Evolutionary conservation across 2,113 vertebrate genomes (phyloP).

Genomic region (Etheostoma cragini): DNA sequence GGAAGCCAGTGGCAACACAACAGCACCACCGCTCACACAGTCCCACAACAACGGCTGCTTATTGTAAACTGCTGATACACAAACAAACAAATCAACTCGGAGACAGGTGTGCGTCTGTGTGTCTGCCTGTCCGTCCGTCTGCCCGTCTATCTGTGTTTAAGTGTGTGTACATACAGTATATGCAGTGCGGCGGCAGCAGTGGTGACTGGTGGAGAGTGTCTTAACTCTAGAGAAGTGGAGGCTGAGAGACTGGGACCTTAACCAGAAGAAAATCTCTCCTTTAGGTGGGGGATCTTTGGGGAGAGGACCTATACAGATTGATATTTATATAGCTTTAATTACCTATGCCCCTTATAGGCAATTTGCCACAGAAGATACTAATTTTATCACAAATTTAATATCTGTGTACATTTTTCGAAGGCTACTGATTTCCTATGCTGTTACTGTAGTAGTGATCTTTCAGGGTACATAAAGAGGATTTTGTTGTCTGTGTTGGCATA

Average conservation of each 20-base stretch:
- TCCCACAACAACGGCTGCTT: conserved; percentile 13
- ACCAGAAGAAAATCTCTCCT: not conserved
- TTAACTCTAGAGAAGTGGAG: conserved; percentile 5
- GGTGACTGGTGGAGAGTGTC: not conserved
- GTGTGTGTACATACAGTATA: not conserved
- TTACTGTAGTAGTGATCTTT: too few species aligned
- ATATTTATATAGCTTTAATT: not conserved
- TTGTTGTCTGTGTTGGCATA: not conserved
- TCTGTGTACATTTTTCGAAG: too few species aligned
- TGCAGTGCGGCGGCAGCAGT: not conserved
- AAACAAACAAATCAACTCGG: conserved; percentile 53
- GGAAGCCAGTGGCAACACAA: conserved; percentile 66
- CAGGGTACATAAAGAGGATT: too few species aligned
- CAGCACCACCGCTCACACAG: conserved; percentile 41
- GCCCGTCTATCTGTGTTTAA: not conserved
- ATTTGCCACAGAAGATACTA: too few species aligned
- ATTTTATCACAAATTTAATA: too few species aligned
- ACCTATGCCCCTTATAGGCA: too few species aligned
- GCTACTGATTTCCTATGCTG: too few species aligned
- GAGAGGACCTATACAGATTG: not conserved
- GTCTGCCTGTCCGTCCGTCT: not conserved
- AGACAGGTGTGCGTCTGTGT: not conserved
- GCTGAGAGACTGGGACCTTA: conserved; percentile 3
- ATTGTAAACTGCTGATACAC: conserved; percentile 41
- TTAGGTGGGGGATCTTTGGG: too few species aligned